These are phyloP conservation scores for Anoncus sp. DNA, from an alignment of 2,888 invertebrate genomes.

Conservation along the genomic window DNA sequence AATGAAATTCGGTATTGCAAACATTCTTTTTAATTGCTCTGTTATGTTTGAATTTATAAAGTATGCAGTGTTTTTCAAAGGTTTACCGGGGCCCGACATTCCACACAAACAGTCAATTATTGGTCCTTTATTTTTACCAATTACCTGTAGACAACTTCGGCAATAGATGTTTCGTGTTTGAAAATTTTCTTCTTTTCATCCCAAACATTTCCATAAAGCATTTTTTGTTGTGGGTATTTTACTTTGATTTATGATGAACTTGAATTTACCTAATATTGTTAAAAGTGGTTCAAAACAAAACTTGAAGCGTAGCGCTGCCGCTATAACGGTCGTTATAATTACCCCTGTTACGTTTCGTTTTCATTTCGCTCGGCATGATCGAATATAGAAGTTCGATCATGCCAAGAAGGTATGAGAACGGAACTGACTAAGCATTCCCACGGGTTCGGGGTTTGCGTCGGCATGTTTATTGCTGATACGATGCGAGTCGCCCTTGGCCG, in stretches of 20 bases:
- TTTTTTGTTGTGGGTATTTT: constrained; percentile 34
- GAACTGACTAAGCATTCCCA: too few species aligned
- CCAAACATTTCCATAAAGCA: constrained; percentile 25
- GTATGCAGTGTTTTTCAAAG: constrained; percentile 30
- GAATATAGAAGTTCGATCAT: too few species aligned
- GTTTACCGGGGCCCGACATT: constrained; percentile 17
- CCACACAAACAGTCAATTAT: constrained; percentile 15
- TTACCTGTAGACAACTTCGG: constrained; percentile 23
- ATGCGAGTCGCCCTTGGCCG: too few species aligned
- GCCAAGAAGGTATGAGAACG: too few species aligned
- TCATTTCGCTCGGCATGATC: too few species aligned
- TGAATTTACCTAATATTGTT: constrained; percentile 29
- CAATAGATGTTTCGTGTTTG: constrained; percentile 33
- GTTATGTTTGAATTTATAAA: constrained; percentile 32
- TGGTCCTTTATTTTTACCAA: constrained; percentile 16
- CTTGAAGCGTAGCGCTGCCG: constrained; percentile 32
- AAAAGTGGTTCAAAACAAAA: constrained; percentile 29
- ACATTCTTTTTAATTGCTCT: constrained; percentile 34
- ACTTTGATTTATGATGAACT: constrained; percentile 32
- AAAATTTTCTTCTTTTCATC: constrained; percentile 30
- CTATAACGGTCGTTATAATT: constrained; percentile 19
- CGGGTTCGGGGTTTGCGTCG: too few species aligned
- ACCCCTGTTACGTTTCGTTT: too few species aligned
- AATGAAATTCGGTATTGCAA: constrained; percentile 33
- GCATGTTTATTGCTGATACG: too few species aligned